A percentile compares a stretch with the other conserved stretches of the same genome.
Evolutionary conservation across 92 coral and sea anemone species (phyloP).

Genomic region (Bergia sp.): DNA sequence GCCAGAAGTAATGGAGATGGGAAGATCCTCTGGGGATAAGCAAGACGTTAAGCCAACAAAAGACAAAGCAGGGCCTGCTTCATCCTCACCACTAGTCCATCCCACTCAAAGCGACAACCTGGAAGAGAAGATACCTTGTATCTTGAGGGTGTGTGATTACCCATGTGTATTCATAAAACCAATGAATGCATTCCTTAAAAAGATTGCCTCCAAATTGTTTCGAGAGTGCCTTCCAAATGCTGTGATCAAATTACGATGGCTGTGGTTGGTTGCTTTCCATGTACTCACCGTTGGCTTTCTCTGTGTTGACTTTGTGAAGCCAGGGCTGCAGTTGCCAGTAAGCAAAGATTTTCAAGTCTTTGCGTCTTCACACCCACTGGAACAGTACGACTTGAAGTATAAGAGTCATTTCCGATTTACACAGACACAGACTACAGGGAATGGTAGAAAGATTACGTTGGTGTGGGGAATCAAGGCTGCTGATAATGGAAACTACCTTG

Average conservation of each 20-base stretch:
- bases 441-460: conserved; percentile 51
- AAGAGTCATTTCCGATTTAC: conserved; percentile 77
- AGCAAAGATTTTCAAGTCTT: conserved; percentile 88
- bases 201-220: conserved; percentile 63
- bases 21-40: background rate
- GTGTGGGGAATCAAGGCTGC: conserved; percentile 82
- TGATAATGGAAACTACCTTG: conserved; percentile 86
- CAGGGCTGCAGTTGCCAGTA: conserved; percentile 74
- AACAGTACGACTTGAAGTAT: conserved; percentile 76
- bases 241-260: conserved; percentile 64
- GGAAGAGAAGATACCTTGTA: conserved; percentile 20
- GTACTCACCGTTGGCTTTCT: conserved; percentile 84
- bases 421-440: background rate
- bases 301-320: conserved; percentile 74
- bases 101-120: background rate
- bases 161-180: conserved; percentile 70
- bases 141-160: conserved; percentile 65
- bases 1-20: conserved; percentile 5
- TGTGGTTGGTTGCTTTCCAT: conserved; percentile 72
- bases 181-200: conserved; percentile 48
- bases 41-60: background rate
- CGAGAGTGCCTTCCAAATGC: conserved; percentile 74
- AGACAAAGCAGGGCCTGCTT: background rate
- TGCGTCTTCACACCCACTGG: conserved; percentile 79
- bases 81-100: background rate